Evolutionary conservation across 1,140 invertebrate genomes (phyloP).

Genomic region (Platyscapa corneri): DNA sequence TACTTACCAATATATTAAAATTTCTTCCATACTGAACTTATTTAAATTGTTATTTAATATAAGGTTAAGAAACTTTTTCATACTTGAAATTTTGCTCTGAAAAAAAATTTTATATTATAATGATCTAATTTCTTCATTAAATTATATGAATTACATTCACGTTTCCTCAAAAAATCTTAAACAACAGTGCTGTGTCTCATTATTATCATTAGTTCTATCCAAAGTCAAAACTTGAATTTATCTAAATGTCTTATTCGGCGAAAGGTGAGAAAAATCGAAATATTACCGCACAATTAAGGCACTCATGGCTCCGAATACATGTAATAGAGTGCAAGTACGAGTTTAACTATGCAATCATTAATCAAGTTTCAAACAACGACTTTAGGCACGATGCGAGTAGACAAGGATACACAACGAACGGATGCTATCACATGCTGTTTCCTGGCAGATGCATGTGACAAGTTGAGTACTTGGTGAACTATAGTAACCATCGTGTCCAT

Average conservation of each 20-base stretch:
- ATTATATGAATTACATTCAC: no score
- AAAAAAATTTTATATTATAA: no score
- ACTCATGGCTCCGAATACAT: neutral
- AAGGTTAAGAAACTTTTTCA: no score
- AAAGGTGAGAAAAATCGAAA: neutral
- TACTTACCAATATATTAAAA: no score
- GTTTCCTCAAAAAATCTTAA: no score
- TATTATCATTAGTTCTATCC: no score
- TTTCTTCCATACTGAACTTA: no score
- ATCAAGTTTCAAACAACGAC: slow-evolving; percentile 81
- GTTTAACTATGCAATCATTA: slow-evolving; percentile 75
- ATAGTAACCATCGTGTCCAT: slow-evolving; percentile 83
- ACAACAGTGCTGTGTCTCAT: no score
- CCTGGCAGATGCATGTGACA: slow-evolving; percentile 85
- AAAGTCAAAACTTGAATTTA: neutral
- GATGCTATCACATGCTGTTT: slow-evolving; percentile 84
- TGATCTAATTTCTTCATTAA: no score
- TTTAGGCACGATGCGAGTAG: slow-evolving; percentile 83
- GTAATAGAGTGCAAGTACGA: slow-evolving; percentile 27
- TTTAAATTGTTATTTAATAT: no score
- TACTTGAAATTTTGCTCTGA: no score
- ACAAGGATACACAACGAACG: slow-evolving; percentile 77
- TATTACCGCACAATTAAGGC: neutral
- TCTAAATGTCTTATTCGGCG: neutral
- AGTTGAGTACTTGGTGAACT: slow-evolving; percentile 85